Conservation (phyloP, 2,888 invertebrate genomes). For the Leptura quadrifasciata region DNA sequence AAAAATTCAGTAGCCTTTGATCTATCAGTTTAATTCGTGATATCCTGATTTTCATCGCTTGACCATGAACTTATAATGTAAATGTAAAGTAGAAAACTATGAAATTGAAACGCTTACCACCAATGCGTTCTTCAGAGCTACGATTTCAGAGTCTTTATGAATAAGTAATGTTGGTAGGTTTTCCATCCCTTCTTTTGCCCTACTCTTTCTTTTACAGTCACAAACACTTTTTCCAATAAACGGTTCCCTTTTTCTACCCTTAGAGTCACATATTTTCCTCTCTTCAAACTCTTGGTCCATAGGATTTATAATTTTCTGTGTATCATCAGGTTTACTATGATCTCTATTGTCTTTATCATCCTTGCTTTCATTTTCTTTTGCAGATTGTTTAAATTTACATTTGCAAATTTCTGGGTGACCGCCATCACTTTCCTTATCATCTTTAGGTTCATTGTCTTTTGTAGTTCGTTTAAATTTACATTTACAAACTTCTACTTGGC, state of each 20-base stretch:
- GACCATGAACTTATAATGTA: not conserved
- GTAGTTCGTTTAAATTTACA: not conserved
- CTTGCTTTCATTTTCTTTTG: not conserved
- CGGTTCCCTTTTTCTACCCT: not conserved
- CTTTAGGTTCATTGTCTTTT: not conserved
- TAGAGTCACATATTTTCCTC: not conserved
- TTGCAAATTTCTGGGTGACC: not conserved
- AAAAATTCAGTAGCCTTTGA: no score
- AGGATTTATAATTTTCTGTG: not conserved
- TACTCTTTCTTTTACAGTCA: not conserved
- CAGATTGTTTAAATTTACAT: no score
- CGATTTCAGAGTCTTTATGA: slow-evolving; percentile 49
- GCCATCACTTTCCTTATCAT: not conserved
- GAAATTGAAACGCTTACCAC: slow-evolving; percentile 36
- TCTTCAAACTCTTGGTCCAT: not conserved
- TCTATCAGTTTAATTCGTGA: no score
- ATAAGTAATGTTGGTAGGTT: slow-evolving; percentile 39
- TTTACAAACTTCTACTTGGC: not conserved
- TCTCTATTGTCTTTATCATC: not conserved
- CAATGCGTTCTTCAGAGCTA: slow-evolving; percentile 47
- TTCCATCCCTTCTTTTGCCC: not conserved
- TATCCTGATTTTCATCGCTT: no score
- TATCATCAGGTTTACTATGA: not conserved
- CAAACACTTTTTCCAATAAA: not conserved
- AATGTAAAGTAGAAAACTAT: not conserved